Evolutionary conservation across 2,113 vertebrate genomes (phyloP).

Genomic region (Bucco capensis): DNA sequence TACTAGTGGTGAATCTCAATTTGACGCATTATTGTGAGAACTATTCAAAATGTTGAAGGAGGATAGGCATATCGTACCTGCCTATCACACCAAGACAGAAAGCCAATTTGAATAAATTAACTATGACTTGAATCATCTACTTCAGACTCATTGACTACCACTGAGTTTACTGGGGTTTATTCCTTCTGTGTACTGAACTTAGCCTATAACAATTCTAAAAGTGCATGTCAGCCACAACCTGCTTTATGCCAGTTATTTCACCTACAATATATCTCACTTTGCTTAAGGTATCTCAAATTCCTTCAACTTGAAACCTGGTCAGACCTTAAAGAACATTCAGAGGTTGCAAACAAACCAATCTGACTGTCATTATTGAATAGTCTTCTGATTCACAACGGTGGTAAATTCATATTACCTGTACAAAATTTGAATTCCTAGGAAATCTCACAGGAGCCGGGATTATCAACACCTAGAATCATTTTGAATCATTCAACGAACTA

Average conservation of each 20-base stretch:
- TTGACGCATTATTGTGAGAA: background rate
- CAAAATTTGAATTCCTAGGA: background rate
- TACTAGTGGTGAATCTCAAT: conserved; percentile 18
- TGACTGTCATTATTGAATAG: background rate
- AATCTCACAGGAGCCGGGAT: background rate
- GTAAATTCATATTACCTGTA: background rate
- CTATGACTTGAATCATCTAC: background rate
- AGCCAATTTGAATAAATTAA: conserved; percentile 55
- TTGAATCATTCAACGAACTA: background rate
- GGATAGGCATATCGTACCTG: background rate
- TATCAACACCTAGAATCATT: conserved; percentile 1
- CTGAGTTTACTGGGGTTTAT: background rate
- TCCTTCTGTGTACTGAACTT: conserved; percentile 7
- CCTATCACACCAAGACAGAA: conserved; percentile 31
- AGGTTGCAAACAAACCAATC: background rate
- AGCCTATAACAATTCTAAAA: background rate
- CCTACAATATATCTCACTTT: conserved; percentile 15
- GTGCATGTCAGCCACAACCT: background rate
- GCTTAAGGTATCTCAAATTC: background rate
- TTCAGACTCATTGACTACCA: conserved; percentile 5
- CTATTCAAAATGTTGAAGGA: background rate
- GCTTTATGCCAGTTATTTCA: conserved; percentile 4
- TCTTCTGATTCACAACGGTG: background rate
- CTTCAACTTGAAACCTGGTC: background rate
- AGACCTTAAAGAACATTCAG: background rate